These are phyloP conservation scores for Microcebus tavaratra DNA, from an alignment of 2,113 vertebrate genomes.

Conservation along the genomic window DNA sequence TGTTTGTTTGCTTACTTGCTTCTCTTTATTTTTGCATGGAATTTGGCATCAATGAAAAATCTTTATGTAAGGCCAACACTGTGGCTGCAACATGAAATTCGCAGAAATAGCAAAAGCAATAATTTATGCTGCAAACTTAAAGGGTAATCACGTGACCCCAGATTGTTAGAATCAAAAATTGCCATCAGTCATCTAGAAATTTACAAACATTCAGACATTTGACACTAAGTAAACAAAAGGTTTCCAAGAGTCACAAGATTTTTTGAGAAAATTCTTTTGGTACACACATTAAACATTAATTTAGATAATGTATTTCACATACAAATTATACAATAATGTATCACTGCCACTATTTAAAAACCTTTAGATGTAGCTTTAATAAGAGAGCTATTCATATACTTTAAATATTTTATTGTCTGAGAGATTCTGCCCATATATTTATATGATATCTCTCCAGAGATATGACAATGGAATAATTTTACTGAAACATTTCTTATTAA, in stretches of 20 bases:
- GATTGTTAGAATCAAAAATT: neutral
- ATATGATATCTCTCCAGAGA: neutral
- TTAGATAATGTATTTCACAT: conserved; percentile 11
- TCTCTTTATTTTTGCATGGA: conserved; percentile 2
- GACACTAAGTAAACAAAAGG: conserved; percentile 1
- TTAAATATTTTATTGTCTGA: neutral
- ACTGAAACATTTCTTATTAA: neutral
- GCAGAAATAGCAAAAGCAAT: neutral
- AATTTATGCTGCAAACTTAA: neutral
- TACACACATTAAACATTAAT: neutral
- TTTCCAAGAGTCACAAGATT: neutral
- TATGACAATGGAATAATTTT: neutral
- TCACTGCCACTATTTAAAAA: neutral
- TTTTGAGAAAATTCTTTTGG: conserved; percentile 10
- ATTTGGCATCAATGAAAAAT: neutral
- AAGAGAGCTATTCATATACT: neutral
- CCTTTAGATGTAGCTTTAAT: neutral
- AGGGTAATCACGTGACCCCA: neutral
- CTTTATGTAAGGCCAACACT: neutral
- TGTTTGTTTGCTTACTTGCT: neutral
- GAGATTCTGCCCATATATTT: neutral
- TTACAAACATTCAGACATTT: neutral
- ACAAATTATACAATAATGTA: neutral
- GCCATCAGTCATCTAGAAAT: neutral
- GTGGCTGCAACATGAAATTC: conserved; percentile 12